These are phyloP conservation scores for Tipula vernalis DNA, from an alignment of 2,888 invertebrate species.

Conservation along the genomic window DNA sequence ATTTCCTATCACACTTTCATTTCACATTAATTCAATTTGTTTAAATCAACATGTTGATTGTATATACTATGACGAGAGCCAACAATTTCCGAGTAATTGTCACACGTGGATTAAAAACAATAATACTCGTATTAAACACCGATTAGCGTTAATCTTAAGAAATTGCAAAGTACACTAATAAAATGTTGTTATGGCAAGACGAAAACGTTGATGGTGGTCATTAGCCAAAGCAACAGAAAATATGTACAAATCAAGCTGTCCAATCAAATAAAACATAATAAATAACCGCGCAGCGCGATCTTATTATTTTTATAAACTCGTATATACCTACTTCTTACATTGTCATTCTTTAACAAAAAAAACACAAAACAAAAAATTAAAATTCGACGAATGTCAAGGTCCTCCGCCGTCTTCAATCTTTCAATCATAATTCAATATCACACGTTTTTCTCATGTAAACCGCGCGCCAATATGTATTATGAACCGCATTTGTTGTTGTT, in stretches of 20 bases:
- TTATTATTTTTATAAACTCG: neutral
- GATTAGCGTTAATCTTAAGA: neutral
- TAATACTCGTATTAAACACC: neutral
- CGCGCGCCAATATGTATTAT: neutral
- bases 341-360: neutral
- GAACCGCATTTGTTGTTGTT: neutral
- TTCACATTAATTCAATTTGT: too few relatives aligned
- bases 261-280: neutral
- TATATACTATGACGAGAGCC: neutral
- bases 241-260: neutral
- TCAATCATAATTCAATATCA: slow-evolving; percentile 4
- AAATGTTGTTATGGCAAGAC: neutral
- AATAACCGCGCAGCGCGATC: neutral
- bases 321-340: neutral
- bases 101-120: neutral
- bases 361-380: neutral
- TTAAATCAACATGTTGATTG: too few relatives aligned
- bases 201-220: neutral
- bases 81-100: neutral
- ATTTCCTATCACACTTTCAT: too few relatives aligned
- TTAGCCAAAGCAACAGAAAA: neutral
- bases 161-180: neutral
- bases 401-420: neutral
- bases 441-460: neutral
- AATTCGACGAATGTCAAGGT: neutral